Evolutionary conservation across 2,888 invertebrate genomes (phyloP).

Genomic region (Sminthurides aquaticus): DNA sequence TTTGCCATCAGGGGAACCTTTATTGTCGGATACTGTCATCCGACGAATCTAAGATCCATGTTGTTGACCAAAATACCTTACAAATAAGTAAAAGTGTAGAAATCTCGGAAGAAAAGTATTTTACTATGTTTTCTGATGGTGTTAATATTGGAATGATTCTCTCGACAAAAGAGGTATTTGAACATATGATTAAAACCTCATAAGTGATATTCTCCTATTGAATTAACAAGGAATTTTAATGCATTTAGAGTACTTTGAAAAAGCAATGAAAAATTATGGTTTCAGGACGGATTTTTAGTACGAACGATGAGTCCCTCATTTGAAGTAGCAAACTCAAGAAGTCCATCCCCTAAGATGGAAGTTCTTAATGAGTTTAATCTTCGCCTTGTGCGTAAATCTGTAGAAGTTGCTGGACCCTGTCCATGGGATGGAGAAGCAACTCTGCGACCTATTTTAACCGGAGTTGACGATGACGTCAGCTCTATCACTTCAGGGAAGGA

Average conservation of each 20-base stretch:
- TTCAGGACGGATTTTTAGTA: slow-evolving; percentile 70
- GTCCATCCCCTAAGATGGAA: slow-evolving; percentile 47
- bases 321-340: no score
- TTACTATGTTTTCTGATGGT: slow-evolving; percentile 66
- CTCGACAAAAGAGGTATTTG: slow-evolving; percentile 71
- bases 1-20: slow-evolving; percentile 61
- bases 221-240: no score
- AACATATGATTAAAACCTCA: slow-evolving; percentile 45
- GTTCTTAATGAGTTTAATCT: slow-evolving; percentile 60
- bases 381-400: slow-evolving; percentile 69
- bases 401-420: slow-evolving; percentile 66
- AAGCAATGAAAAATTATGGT: no score
- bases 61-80: slow-evolving; percentile 53
- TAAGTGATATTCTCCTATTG: no score
- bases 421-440: slow-evolving; percentile 61
- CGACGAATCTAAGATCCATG: slow-evolving; percentile 52
- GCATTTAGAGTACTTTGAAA: no score
- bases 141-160: slow-evolving; percentile 69
- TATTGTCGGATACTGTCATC: slow-evolving; percentile 54
- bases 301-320: slow-evolving; percentile 53
- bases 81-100: slow-evolving; percentile 30
- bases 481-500: slow-evolving; percentile 80
- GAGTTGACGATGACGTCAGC: slow-evolving; percentile 69
- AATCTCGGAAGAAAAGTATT: slow-evolving; percentile 47
- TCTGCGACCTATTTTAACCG: slow-evolving; percentile 49